These are phyloP conservation scores for Drosophila longiperda DNA, from an alignment of 2,888 invertebrate species.

Conservation along the genomic window DNA sequence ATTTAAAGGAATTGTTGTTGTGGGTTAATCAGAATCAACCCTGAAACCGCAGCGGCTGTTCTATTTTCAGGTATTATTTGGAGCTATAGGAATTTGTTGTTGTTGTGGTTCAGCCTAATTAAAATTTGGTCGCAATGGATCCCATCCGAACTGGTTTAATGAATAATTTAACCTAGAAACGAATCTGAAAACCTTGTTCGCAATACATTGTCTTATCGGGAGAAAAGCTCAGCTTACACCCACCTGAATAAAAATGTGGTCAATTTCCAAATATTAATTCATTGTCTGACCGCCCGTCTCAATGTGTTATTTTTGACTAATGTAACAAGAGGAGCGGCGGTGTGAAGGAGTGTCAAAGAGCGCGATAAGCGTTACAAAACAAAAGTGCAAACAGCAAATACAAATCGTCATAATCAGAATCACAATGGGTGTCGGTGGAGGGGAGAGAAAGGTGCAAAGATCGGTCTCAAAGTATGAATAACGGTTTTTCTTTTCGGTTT, in stretches of 20 bases:
- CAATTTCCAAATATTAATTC: slow-evolving; percentile 33
- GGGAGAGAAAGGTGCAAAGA: slow-evolving; percentile 45
- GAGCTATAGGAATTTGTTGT: background rate
- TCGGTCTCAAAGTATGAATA: slow-evolving; percentile 53
- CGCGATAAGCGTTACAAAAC: slow-evolving; percentile 46
- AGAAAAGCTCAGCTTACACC: slow-evolving; percentile 47
- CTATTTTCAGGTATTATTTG: background rate
- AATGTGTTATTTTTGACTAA: slow-evolving; percentile 41
- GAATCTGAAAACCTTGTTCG: slow-evolving; percentile 40
- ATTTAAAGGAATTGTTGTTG: background rate
- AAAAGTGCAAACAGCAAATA: slow-evolving; percentile 14
- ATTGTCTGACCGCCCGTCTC: slow-evolving; percentile 27
- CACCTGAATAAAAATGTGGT: slow-evolving; percentile 50
- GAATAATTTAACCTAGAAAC: slow-evolving; percentile 48
- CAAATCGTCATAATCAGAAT: slow-evolving; percentile 17
- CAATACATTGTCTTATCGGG: slow-evolving; percentile 44
- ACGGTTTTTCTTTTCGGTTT: slow-evolving; percentile 36
- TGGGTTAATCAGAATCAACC: background rate
- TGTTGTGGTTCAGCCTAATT: slow-evolving; percentile 15
- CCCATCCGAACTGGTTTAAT: background rate
- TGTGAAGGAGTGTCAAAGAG: background rate
- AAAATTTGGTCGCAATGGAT: slow-evolving; percentile 3
- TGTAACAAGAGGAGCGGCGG: slow-evolving; percentile 41
- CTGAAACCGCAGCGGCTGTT: background rate
- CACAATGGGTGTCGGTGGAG: slow-evolving; percentile 4